Conservation (phyloP, 2,888 invertebrate genomes). For the Caenorhabditis angaria region DNA sequence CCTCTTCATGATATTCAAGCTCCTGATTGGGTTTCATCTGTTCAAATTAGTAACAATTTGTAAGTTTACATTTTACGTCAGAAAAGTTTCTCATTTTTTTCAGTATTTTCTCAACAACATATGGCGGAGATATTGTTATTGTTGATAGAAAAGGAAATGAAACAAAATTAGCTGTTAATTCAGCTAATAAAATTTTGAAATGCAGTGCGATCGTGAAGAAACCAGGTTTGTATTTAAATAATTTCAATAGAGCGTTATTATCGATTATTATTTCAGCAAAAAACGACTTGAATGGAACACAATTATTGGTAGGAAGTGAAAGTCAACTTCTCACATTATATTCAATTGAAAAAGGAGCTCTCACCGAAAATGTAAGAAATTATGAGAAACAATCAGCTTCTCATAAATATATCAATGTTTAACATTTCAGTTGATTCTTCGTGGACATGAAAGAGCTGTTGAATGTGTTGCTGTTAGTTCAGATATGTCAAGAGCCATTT, state of each 20-base stretch:
- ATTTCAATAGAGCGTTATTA: too few species aligned
- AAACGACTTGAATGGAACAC: slow-evolving; percentile 31
- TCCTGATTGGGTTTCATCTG: slow-evolving; percentile 96
- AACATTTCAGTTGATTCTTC: slow-evolving; percentile 75
- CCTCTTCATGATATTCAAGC: slow-evolving; percentile 91
- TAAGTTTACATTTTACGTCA: slow-evolving; percentile 35
- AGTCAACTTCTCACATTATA: slow-evolving; percentile 61
- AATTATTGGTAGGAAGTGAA: slow-evolving; percentile 56
- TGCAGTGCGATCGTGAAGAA: slow-evolving; percentile 42
- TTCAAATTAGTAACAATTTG: slow-evolving; percentile 73
- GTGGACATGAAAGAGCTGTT: slow-evolving; percentile 90
- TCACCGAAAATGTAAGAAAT: slow-evolving; percentile 24
- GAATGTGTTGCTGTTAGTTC: slow-evolving; percentile 85
- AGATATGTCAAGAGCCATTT: slow-evolving; percentile 75
- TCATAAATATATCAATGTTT: neutral
- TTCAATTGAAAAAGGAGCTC: slow-evolving; percentile 34
- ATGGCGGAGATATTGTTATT: slow-evolving; percentile 63
- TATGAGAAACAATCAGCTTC: neutral
- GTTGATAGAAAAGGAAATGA: slow-evolving; percentile 57
- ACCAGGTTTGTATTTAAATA: slow-evolving; percentile 44
- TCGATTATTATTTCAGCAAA: slow-evolving; percentile 25
- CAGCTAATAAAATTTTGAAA: slow-evolving; percentile 36
- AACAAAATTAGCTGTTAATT: slow-evolving; percentile 26
- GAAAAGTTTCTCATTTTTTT: slow-evolving; percentile 15
- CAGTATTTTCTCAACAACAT: slow-evolving; percentile 67